Evolutionary conservation across 1,140 invertebrate genomes (phyloP).

Genomic region (Tachypleus tridentatus): DNA sequence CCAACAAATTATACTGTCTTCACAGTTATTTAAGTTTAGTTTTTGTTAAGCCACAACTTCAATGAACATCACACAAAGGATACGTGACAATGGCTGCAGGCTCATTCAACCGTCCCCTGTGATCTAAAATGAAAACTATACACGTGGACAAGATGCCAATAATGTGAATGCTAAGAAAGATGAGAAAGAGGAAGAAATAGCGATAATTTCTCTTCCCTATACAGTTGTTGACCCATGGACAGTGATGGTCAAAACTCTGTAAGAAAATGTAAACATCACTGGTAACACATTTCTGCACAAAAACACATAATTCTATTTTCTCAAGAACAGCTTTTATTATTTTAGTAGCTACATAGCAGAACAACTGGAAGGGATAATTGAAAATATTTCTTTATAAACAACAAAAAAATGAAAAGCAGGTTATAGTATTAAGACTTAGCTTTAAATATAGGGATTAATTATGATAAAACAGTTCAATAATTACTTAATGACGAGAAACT

Average conservation of each 20-base stretch:
- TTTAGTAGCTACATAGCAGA: no score
- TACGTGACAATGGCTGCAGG: constrained; percentile 80
- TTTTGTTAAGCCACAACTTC: constrained; percentile 7
- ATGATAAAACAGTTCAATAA: no score
- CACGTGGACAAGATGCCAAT: constrained; percentile 88
- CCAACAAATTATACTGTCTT: not conserved
- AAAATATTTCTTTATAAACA: no score
- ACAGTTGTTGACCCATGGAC: constrained; percentile 99
- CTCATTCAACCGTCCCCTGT: constrained; percentile 61
- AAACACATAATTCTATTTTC: no score
- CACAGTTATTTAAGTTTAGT: not conserved
- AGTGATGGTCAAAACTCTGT: constrained; percentile 99
- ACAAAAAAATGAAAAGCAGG: no score
- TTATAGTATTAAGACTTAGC: no score
- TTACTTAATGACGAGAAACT: no score
- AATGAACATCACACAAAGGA: constrained; percentile 46
- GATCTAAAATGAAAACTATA: constrained; percentile 76
- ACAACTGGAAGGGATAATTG: no score
- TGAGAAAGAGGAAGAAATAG: constrained; percentile 96
- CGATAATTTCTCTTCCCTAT: constrained; percentile 97
- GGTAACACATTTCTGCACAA: no score
- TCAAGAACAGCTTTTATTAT: no score
- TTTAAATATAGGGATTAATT: no score
- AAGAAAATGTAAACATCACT: constrained; percentile 30
- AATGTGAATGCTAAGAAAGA: constrained; percentile 94